Evolutionary conservation across 2,113 vertebrate species (phyloP).

Genomic region (Motacilla alba): DNA sequence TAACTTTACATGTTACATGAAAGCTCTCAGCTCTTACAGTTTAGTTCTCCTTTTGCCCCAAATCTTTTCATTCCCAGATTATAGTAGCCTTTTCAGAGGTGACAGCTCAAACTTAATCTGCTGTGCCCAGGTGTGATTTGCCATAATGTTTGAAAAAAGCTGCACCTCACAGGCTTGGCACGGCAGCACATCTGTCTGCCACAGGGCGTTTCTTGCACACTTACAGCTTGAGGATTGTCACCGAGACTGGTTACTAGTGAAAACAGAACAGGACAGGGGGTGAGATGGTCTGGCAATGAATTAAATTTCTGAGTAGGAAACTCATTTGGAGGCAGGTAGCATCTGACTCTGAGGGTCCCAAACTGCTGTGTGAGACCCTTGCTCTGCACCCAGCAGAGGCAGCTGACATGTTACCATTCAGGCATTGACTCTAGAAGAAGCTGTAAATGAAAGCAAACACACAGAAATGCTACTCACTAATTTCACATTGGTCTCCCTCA

Average conservation of each 20-base stretch:
- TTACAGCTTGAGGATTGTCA: not conserved
- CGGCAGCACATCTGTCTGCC: not conserved
- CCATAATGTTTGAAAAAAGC: not conserved
- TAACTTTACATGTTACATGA: not conserved
- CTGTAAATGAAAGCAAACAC: not conserved
- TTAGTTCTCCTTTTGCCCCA: not conserved
- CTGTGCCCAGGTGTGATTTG: not conserved
- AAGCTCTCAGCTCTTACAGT: not conserved
- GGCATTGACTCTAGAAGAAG: not conserved
- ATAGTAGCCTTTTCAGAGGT: not conserved
- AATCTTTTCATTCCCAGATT: not conserved
- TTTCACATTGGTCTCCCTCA: constrained; percentile 85
- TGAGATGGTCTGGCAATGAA: not conserved
- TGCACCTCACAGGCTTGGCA: not conserved
- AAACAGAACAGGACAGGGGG: not conserved
- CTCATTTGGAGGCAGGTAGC: not conserved
- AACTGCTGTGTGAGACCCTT: not conserved
- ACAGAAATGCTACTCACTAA: constrained; percentile 76
- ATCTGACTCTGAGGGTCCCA: not conserved
- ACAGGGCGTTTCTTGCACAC: not conserved
- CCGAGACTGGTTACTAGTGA: not conserved
- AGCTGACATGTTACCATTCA: not conserved
- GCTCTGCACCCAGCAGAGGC: not conserved
- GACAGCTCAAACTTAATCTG: not conserved
- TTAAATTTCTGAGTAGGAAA: not conserved